These are phyloP conservation scores for Menidia beryllina DNA, from an alignment of 2,113 vertebrate species.

Conservation along the genomic window DNA sequence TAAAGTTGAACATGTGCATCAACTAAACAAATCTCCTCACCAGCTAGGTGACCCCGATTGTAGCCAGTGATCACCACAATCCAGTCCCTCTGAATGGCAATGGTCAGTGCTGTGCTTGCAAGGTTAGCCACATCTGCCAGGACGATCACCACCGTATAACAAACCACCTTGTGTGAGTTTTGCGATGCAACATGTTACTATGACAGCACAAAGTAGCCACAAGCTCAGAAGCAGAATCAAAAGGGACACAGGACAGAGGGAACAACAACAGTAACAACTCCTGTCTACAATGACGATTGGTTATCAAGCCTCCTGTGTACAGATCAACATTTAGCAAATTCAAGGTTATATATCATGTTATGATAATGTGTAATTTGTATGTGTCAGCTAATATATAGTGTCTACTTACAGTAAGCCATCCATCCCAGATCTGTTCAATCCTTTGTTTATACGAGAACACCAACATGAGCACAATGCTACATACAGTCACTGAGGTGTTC, in stretches of 20 bases:
- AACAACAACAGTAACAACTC: slow-evolving; percentile 54
- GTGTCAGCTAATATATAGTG: neutral
- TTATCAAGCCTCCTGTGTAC: slow-evolving; percentile 5
- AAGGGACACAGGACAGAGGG: slow-evolving; percentile 49
- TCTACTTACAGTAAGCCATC: slow-evolving; percentile 84
- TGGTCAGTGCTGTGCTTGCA: slow-evolving; percentile 79
- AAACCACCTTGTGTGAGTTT: slow-evolving; percentile 84
- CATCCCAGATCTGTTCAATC: slow-evolving; percentile 76
- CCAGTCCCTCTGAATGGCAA: slow-evolving; percentile 83
- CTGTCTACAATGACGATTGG: slow-evolving; percentile 27
- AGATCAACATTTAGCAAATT: neutral
- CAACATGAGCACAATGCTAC: slow-evolving; percentile 80
- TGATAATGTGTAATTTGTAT: neutral
- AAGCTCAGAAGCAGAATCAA: slow-evolving; percentile 70
- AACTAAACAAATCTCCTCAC: slow-evolving; percentile 62
- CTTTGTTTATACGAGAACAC: slow-evolving; percentile 82
- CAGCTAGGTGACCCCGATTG: slow-evolving; percentile 79
- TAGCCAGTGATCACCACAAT: slow-evolving; percentile 82
- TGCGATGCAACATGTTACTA: slow-evolving; percentile 85
- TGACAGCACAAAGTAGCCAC: slow-evolving; percentile 74
- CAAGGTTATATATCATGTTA: neutral
- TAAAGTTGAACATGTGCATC: neutral
- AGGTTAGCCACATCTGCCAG: slow-evolving; percentile 83
- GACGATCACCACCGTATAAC: slow-evolving; percentile 81
- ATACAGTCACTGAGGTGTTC: slow-evolving; percentile 82